Percentiles rank a stretch among this genome's conserved stretches.
Evolutionary conservation across 2,113 vertebrate species (phyloP).

Genomic region (Leucopsar rothschildi): DNA sequence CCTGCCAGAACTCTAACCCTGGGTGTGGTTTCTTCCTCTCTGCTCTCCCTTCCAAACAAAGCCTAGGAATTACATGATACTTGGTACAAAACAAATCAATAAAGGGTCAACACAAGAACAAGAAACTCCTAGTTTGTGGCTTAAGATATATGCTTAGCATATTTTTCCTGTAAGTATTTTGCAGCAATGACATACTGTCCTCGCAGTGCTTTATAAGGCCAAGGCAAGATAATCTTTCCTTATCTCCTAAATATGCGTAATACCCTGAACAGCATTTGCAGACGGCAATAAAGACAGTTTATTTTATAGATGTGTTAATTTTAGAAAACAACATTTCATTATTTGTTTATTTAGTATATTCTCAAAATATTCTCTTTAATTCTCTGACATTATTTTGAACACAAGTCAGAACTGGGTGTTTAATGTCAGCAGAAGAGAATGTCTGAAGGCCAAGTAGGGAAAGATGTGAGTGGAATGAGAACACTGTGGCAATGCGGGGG

Average conservation of each 20-base stretch:
- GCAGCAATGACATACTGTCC: neutral
- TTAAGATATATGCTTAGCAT: neutral
- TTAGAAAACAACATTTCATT: neutral
- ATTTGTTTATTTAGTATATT: neutral
- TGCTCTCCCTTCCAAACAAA: neutral
- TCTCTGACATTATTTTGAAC: neutral
- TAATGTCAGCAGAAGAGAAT: neutral
- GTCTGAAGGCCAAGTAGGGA: neutral
- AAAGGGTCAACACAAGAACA: neutral
- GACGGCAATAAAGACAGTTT: neutral
- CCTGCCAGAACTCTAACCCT: neutral
- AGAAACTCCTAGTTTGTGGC: neutral
- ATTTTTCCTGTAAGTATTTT: neutral
- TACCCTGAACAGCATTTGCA: neutral
- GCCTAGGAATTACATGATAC: neutral
- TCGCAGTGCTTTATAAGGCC: neutral
- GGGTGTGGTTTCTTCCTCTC: neutral
- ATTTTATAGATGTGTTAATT: neutral
- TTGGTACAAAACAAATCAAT: neutral
- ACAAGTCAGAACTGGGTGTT: neutral
- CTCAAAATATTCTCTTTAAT: neutral
- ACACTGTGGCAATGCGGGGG: neutral
- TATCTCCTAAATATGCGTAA: constrained; percentile 19
- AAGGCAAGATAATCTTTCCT: constrained; percentile 16
- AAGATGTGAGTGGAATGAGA: neutral